phyloP scores from a whole-genome alignment of 2,888 invertebrate genomes.

The Ennomos erosarius region DNA sequence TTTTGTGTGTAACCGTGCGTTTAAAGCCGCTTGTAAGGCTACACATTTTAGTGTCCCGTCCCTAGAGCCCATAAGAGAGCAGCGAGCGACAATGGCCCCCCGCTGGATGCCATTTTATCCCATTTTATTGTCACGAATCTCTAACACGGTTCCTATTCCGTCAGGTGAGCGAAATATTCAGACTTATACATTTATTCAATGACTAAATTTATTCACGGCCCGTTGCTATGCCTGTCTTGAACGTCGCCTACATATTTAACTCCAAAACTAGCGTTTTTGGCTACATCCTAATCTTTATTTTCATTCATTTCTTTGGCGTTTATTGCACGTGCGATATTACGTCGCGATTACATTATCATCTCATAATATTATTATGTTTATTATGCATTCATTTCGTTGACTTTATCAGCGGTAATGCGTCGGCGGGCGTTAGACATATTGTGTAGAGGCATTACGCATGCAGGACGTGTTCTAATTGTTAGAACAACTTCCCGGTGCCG shows the following conservation, averaged over 20 bases:
- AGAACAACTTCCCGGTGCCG: slow-evolving; percentile 66
- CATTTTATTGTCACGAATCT: slow-evolving; percentile 70
- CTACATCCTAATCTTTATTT: slow-evolving; percentile 35
- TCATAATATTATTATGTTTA: slow-evolving; percentile 43
- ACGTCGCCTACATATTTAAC: slow-evolving; percentile 41
- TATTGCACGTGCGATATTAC: slow-evolving; percentile 48
- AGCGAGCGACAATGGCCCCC: slow-evolving; percentile 74
- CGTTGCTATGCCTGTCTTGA: slow-evolving; percentile 48
- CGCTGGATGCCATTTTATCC: slow-evolving; percentile 74
- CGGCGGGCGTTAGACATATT: slow-evolving; percentile 60
- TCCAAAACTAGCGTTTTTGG: slow-evolving; percentile 16
- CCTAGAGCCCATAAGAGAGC: slow-evolving; percentile 69
- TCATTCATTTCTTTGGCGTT: slow-evolving; percentile 45
- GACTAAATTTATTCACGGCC: slow-evolving; percentile 54
- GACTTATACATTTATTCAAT: slow-evolving; percentile 65
- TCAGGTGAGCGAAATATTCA: slow-evolving; percentile 73
- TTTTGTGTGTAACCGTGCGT: slow-evolving; percentile 83
- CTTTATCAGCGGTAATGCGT: slow-evolving; percentile 63
- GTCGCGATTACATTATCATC: slow-evolving; percentile 47
- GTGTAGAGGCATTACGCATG: slow-evolving; percentile 67
- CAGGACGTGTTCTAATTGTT: slow-evolving; percentile 68
- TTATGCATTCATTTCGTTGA: slow-evolving; percentile 66
- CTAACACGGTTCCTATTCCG: slow-evolving; percentile 59
- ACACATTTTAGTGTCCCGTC: slow-evolving; percentile 57
- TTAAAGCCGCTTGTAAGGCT: slow-evolving; percentile 76